Conservation (phyloP, 2,797 vertebrate genomes). For the Percopsis omiscomaycus region DNA sequence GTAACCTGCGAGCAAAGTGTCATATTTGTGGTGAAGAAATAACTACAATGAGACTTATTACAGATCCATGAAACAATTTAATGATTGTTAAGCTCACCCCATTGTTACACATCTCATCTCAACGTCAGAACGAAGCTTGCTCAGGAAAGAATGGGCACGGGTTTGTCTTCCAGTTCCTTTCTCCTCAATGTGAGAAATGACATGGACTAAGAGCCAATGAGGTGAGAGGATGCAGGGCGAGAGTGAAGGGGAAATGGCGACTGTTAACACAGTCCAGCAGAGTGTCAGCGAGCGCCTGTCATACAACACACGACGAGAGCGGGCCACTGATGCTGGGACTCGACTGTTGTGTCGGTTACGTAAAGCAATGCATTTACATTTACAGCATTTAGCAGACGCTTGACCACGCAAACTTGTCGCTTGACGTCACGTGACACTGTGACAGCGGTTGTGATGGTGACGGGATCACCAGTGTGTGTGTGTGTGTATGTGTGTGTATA, state of each 20-base stretch:
- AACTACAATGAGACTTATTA: too few relatives aligned
- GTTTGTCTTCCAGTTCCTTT: not conserved
- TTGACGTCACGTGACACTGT: slow-evolving; percentile 66
- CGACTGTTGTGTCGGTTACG: too few relatives aligned
- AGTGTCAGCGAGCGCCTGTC: slow-evolving; percentile 16
- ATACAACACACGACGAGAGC: slow-evolving; percentile 25
- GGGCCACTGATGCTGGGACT: too few relatives aligned
- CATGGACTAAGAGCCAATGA: not conserved
- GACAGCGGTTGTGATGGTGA: slow-evolving; percentile 71
- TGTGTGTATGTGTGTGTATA: not conserved
- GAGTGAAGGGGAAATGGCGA: not conserved
- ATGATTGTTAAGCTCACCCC: too few relatives aligned
- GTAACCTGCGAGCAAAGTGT: not conserved
- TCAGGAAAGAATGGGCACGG: not conserved
- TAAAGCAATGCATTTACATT: too few relatives aligned
- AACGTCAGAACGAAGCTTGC: not conserved
- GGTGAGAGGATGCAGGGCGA: too few relatives aligned
- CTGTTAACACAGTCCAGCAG: slow-evolving; percentile 20
- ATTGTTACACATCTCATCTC: too few relatives aligned
- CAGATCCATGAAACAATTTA: too few relatives aligned
- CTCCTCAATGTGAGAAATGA: not conserved
- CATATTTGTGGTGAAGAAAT: not conserved
- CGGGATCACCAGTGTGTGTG: slow-evolving; percentile 53
- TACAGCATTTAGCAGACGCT: slow-evolving; percentile 56
- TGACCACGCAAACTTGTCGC: slow-evolving; percentile 57